Evolutionary conservation across 1,140 invertebrate genomes (phyloP).

Genomic region (Daktulosphaira vitifoliae): DNA sequence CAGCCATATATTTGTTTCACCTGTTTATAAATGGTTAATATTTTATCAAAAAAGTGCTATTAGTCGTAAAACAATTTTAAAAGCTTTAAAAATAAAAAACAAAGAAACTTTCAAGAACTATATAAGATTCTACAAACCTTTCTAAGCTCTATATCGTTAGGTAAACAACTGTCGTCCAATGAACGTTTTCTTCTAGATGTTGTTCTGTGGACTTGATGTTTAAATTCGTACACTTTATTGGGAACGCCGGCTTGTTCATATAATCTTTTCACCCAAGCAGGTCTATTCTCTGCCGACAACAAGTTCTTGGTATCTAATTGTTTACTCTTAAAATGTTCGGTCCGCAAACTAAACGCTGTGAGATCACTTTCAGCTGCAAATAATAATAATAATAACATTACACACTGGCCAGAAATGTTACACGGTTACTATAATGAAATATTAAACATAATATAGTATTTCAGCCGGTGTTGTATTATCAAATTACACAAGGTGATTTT

Average conservation of each 20-base stretch:
- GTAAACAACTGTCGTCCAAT: slow-evolving; percentile 19
- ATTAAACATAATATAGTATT: too few species aligned
- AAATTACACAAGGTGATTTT: too few species aligned
- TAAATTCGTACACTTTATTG: slow-evolving; percentile 45
- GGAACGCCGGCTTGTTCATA: slow-evolving; percentile 51
- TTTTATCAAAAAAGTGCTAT: too few species aligned
- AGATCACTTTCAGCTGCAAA: slow-evolving; percentile 77
- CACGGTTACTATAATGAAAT: too few species aligned
- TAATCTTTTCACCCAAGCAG: slow-evolving; percentile 56
- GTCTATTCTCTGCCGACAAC: slow-evolving; percentile 59
- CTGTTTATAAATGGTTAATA: too few species aligned
- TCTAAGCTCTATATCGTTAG: slow-evolving; percentile 5
- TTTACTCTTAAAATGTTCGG: slow-evolving; percentile 60
- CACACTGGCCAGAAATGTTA: slow-evolving; percentile 2
- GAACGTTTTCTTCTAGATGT: slow-evolving; percentile 39
- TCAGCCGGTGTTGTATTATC: too few species aligned
- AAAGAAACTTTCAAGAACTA: too few species aligned
- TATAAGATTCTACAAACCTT: slow-evolving; percentile 13
- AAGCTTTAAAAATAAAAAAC: too few species aligned
- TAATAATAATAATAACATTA: slow-evolving; percentile 42
- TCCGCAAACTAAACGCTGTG: slow-evolving; percentile 63
- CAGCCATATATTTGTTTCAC: too few species aligned
- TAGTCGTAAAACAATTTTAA: too few species aligned
- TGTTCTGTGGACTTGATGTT: slow-evolving; percentile 43
- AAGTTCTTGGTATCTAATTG: slow-evolving; percentile 55